phyloP scores from a whole-genome alignment of 2,113 vertebrate genomes.

The Azemiops feae region DNA sequence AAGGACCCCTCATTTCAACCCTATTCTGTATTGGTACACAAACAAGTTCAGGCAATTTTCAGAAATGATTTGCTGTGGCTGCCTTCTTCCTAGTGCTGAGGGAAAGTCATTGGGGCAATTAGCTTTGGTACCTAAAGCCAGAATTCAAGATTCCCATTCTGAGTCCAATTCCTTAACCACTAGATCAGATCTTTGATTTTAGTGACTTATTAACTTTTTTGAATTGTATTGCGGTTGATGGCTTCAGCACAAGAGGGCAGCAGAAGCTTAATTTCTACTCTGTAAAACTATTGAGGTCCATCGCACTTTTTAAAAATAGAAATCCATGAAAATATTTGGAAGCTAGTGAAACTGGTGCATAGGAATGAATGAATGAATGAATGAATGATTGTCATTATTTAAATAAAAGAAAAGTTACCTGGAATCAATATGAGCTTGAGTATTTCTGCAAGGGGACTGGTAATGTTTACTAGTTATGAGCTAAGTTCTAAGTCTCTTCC shows the following conservation, averaged over 20 bases:
- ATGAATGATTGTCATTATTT: background rate
- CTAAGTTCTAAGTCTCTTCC: background rate
- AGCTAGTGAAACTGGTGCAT: background rate
- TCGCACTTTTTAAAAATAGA: constrained; percentile 56
- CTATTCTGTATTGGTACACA: background rate
- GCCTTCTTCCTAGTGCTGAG: background rate
- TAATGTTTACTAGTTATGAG: background rate
- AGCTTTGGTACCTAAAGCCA: background rate
- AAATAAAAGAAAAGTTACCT: background rate
- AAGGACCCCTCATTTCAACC: background rate
- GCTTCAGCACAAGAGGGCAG: constrained; percentile 79
- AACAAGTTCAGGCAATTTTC: background rate
- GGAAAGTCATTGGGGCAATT: background rate
- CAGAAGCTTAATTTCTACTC: constrained; percentile 70
- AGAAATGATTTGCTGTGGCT: background rate
- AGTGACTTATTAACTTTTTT: background rate
- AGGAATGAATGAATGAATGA: background rate
- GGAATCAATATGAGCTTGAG: background rate
- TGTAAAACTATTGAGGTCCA: constrained; percentile 58
- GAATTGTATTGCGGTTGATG: constrained; percentile 69
- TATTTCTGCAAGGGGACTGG: background rate
- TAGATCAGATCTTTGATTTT: background rate
- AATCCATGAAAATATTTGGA: constrained; percentile 26
- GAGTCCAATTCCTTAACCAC: background rate
- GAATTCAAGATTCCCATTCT: background rate